Percentiles rank a stretch among this genome's conserved stretches.
These are phyloP conservation scores for Pavo muticus DNA, from an alignment of 2,113 vertebrate species.

Conservation along the genomic window DNA sequence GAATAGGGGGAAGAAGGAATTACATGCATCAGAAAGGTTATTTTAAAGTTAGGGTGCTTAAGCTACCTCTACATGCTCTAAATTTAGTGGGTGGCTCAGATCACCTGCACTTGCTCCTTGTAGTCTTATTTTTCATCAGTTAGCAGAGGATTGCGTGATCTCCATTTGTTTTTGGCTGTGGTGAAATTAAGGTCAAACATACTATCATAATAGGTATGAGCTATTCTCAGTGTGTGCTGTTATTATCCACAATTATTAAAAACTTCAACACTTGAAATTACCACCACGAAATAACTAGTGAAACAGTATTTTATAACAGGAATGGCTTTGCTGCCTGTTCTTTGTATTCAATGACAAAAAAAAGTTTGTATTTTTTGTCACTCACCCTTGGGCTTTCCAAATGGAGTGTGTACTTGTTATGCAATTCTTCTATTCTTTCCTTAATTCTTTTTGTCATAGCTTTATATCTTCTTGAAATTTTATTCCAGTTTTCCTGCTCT, in stretches of 20 bases:
- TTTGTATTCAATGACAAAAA: neutral
- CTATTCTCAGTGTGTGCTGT: neutral
- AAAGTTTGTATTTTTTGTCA: slow-evolving; percentile 2
- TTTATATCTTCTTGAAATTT: slow-evolving; percentile 72
- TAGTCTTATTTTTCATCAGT: neutral
- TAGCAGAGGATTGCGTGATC: neutral
- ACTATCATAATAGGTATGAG: neutral
- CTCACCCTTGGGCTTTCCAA: slow-evolving; percentile 80
- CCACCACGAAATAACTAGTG: neutral
- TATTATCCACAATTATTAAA: neutral
- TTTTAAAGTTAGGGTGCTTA: neutral
- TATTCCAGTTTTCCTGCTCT: slow-evolving; percentile 71
- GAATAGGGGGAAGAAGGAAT: neutral
- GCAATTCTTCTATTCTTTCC: slow-evolving; percentile 77
- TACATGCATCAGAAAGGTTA: neutral
- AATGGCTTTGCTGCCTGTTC: neutral
- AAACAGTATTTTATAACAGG: neutral
- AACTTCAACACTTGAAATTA: neutral
- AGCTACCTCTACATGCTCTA: neutral
- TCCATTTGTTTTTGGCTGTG: neutral
- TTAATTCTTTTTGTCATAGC: slow-evolving; percentile 81
- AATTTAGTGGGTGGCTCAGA: neutral
- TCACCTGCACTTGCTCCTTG: neutral
- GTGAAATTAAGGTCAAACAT: neutral
- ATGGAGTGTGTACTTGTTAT: slow-evolving; percentile 66